Evolutionary conservation across 2,888 invertebrate genomes (phyloP).

Genomic region (Chrysopilus asiliformis): DNA sequence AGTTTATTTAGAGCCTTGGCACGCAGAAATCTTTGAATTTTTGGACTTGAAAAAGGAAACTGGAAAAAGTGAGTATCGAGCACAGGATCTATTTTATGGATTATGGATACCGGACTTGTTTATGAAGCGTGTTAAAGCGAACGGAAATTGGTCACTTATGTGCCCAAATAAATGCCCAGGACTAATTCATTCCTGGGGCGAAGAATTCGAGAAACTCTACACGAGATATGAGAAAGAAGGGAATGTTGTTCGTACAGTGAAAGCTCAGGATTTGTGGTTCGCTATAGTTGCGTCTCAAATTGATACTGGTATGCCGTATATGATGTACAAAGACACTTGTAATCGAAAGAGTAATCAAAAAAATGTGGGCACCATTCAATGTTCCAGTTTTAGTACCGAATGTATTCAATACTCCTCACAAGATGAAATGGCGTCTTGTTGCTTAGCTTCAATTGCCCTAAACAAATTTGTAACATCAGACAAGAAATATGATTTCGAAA

Average conservation of each 20-base stretch:
- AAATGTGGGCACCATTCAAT: conserved; percentile 95
- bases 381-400: conserved; percentile 96
- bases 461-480: conserved; percentile 79
- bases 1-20: conserved; percentile 98
- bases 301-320: conserved; percentile 96
- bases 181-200: conserved; percentile 84
- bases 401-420: conserved; percentile 86
- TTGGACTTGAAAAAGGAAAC: conserved; percentile 90
- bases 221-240: conserved; percentile 70
- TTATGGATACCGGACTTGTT: conserved; percentile 98
- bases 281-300: conserved; percentile 90
- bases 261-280: conserved; percentile 84
- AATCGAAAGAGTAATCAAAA: conserved; percentile 96
- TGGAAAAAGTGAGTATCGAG: conserved; percentile 86
- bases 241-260: conserved; percentile 50
- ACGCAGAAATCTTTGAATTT: conserved; percentile 92
- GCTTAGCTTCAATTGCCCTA: conserved; percentile 91
- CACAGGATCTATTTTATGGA: conserved; percentile 91
- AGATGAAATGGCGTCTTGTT: conserved; percentile 95
- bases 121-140: conserved; percentile 81
- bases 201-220: conserved; percentile 84
- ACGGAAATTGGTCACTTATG: conserved; percentile 89
- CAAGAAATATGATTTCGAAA: conserved; percentile 73
- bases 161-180: conserved; percentile 91
- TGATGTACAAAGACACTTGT: conserved; percentile 93